Evolutionary conservation across 2,888 invertebrate genomes (phyloP), one percentile per base, ranked within the genome.

Genomic region (Andrena bicolor): DNA sequence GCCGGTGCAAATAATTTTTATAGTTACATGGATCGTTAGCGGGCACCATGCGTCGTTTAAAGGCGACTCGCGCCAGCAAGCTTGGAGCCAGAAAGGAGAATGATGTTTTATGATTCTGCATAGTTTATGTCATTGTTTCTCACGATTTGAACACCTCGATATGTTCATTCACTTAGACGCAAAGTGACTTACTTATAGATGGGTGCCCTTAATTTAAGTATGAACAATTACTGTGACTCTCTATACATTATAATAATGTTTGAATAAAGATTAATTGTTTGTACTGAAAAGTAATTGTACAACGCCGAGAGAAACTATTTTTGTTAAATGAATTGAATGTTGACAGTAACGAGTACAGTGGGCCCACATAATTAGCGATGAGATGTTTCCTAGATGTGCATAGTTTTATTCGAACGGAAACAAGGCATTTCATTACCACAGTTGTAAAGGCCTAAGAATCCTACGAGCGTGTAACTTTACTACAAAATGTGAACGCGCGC

Each of bases 231-330:
- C 13, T 49, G 48, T 35, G 28, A 64, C n/a, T 35, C 28, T 10
- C 16, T 72, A 51, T 63, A 74, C 41, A 53, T 61, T 60, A 41
- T 53, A 63, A 20, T 48, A 74, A 32, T 74, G 51, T 48, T 69
- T 35, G 49, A 41, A 56, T 32, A 48, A 48, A 26, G 32, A 16
- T 65, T 2, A 3, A 30, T 5, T 60, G 51, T 66, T 73, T n/a
- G 20, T 16, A 35, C 28, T 32, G 20, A 41, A 30, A 8, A 13
- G 28, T 8, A 20, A 8, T 41, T 60, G 41, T 26, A 60, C 51
- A 49, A 56, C 20, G 41, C 41, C 41, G 10, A 53, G 3, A 51
- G 23, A 23, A 28, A 2, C 35, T 77, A 35, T 71, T 64, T 76
- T 64, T 72, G 20, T 66, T 66, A 51, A 35, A 41, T 3, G 10